Conservation (phyloP, 2,888 invertebrate genomes). For the Trissoscelio sp. region DNA sequence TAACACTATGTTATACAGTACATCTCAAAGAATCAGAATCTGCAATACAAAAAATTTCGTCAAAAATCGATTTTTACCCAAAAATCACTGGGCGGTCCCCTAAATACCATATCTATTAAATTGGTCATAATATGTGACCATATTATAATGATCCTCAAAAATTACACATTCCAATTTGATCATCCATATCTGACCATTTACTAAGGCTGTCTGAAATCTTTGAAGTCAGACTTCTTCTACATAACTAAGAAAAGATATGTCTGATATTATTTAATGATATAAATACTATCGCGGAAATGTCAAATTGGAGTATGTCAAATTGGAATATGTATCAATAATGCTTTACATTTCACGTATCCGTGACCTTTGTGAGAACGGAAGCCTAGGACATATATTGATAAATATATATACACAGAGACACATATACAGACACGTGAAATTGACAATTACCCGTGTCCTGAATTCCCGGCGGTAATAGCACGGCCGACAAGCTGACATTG, state of each 20-base stretch:
- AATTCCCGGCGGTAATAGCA: conserved; percentile 93
- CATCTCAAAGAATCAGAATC: no score
- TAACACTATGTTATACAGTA: no score
- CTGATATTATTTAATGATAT: not conserved
- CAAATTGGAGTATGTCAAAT: conserved; percentile 33
- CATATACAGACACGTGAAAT: conserved; percentile 49
- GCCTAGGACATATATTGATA: conserved; percentile 7
- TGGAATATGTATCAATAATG: conserved; percentile 48
- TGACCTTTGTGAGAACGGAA: conserved; percentile 48
- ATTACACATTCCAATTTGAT: no score
- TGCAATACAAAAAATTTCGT: no score
- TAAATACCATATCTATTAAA: no score
- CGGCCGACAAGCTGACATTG: conserved; percentile 93
- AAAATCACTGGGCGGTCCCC: no score
- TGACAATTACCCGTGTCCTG: conserved; percentile 87
- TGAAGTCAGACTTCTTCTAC: no score
- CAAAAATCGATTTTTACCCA: no score
- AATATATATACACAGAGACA: conserved; percentile 20
- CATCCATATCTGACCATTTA: no score
- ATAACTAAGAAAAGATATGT: no score
- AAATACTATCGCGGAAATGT: conserved; percentile 23
- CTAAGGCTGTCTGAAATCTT: not conserved
- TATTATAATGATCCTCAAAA: no score
- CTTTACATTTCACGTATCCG: conserved; percentile 43
- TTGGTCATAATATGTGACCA: no score